phyloP scores from a whole-genome alignment of 2,113 vertebrate species.

The Fulica atra region DNA sequence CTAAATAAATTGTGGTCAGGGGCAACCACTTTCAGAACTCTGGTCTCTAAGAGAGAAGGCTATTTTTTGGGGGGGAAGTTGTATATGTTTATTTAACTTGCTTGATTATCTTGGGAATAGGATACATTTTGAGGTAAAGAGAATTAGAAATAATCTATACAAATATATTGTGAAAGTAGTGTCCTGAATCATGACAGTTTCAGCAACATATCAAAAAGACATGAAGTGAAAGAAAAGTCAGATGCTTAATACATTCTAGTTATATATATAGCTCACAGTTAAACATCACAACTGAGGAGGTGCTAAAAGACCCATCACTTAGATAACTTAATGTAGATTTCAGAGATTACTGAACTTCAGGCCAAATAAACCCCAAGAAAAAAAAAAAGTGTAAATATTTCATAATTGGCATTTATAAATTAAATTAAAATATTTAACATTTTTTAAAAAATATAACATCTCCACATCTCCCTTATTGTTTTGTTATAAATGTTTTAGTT shows the following conservation, averaged over 20 bases:
- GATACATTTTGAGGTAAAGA: background rate
- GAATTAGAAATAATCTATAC: background rate
- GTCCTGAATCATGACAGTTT: background rate
- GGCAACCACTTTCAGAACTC: background rate
- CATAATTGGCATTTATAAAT: background rate
- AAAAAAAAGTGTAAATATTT: background rate
- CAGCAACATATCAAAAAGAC: background rate
- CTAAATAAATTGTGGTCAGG: background rate
- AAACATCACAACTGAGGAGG: background rate
- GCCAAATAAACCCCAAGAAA: background rate
- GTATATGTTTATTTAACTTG: background rate
- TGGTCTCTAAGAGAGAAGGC: background rate
- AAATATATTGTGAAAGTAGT: background rate
- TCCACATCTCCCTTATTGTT: background rate
- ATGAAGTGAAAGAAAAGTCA: background rate
- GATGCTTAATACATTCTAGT: background rate
- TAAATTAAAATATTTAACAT: background rate
- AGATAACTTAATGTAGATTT: background rate
- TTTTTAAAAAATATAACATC: background rate
- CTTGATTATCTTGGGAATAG: background rate
- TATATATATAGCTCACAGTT: background rate
- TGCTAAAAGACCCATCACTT: background rate
- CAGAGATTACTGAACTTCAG: background rate
- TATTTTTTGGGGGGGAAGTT: too few relatives aligned
- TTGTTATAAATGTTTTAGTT: background rate